Base-by-base conservation (phyloP, 2,113 vertebrate species). In the Prionailurus bengalensis region DNA sequence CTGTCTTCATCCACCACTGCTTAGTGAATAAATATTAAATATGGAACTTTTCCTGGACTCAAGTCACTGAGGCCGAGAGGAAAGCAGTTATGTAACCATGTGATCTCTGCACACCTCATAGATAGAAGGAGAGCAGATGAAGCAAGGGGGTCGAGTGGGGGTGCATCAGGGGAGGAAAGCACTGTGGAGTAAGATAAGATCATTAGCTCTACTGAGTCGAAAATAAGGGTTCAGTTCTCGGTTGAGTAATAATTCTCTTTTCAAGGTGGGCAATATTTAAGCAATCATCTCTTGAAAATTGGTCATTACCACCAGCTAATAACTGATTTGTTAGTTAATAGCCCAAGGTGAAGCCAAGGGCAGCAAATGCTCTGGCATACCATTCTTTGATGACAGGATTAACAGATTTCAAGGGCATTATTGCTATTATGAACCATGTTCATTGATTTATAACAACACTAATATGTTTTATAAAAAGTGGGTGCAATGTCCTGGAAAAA, bases 251-350 rank as follows among this genome's bases (percentile, higher is more conserved):
- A 99, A 99, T 99, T 99, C 98, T 98, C 98, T 99, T 98, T 98
- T 98, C 98, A 99, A 99, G 99, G 98, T 99, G 98, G 98, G 98
- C 94, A 92, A 99, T 99, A 99, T 99, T 99, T 99, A 99, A 99
- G 98, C 98, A 99, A 99, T 99, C 99, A 99, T 99, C 98, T 98
- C 98, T 98, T 98, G 98, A 98, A 99, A 99, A 99, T 99, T 99
- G 98, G 98, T 99, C 99, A 99, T 99, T 99, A 99, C 98, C 98
- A 99, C 97, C 96, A 97, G 98, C 99, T 99, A 99, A 99, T 99
- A 99, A 99, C 98, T 98, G 98, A 99, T 98, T 98, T 99, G 99
- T 98, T 99, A 99, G 99, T 99, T 99, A 99, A 99, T 99, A 98
- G 98, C 95, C 97, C 98, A 99, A 99, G 99, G 98, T 99, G 98